Conservation (phyloP, 2,888 invertebrate genomes). For the Venusia cambrica region DNA sequence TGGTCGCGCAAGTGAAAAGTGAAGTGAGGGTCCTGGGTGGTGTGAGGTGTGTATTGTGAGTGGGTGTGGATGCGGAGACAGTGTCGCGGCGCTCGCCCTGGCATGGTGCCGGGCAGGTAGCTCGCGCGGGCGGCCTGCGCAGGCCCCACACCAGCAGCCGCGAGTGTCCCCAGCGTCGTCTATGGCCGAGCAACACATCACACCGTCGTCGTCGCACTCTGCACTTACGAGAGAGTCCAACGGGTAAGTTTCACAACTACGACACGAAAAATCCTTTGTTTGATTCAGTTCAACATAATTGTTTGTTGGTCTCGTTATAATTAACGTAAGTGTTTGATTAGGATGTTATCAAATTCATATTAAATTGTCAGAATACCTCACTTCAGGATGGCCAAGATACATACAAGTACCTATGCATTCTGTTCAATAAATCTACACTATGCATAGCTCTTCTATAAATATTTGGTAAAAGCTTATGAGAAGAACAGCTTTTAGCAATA, state of each 20-base stretch:
- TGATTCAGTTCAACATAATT: too few relatives aligned
- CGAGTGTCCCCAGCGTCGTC: constrained; percentile 89
- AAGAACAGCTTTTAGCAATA: too few relatives aligned
- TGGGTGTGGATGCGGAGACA: constrained; percentile 57
- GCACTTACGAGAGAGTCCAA: constrained; percentile 86
- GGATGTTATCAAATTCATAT: too few relatives aligned
- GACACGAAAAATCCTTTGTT: too few relatives aligned
- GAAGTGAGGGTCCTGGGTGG: constrained; percentile 37
- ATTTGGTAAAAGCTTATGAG: too few relatives aligned
- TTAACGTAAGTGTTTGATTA: too few relatives aligned
- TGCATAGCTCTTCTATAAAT: too few relatives aligned
- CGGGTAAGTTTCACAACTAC: constrained; percentile 57
- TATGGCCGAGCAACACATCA: constrained; percentile 95
- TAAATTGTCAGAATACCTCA: too few relatives aligned
- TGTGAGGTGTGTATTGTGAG: constrained; percentile 42
- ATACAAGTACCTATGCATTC: too few relatives aligned
- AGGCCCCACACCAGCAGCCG: constrained; percentile 79
- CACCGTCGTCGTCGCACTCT: constrained; percentile 86
- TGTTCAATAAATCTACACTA: too few relatives aligned
- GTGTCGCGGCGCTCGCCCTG: constrained; percentile 69
- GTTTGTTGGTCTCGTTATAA: too few relatives aligned
- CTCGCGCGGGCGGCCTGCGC: constrained; percentile 80
- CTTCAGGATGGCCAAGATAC: too few relatives aligned
- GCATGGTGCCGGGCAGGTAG: constrained; percentile 81
- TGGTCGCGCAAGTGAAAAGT: constrained; percentile 24